These are phyloP conservation scores for Cuculus canorus DNA, from an alignment of 2,797 vertebrate species.

Conservation along the genomic window DNA sequence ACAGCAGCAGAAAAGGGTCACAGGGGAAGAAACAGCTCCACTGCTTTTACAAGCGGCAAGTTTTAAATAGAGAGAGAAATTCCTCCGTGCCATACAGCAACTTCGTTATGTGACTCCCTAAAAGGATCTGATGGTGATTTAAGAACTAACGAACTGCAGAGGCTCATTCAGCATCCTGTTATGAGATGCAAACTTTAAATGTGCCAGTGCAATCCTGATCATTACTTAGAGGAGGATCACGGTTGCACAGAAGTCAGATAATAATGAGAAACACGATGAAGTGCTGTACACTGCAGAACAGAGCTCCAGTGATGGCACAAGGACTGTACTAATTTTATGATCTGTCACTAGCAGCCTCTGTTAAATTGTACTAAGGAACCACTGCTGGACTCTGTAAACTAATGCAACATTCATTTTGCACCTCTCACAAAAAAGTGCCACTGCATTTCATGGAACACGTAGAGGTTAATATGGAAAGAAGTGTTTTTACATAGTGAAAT, in stretches of 20 bases:
- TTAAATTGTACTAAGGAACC: slow-evolving; percentile 2
- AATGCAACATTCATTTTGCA: neutral
- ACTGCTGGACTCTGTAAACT: neutral
- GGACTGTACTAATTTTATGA: slow-evolving; percentile 14
- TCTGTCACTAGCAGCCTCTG: neutral
- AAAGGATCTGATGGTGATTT: neutral
- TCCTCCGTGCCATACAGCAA: neutral
- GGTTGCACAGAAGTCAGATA: neutral
- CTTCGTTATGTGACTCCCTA: neutral
- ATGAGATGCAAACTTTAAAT: neutral
- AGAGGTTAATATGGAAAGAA: neutral
- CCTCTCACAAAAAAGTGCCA: neutral
- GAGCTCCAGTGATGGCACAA: slow-evolving; percentile 6
- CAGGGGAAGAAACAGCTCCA: neutral
- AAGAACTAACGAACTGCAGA: neutral
- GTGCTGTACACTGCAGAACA: neutral
- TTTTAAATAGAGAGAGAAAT: neutral
- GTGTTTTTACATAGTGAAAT: slow-evolving; percentile 14
- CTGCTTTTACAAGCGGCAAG: neutral
- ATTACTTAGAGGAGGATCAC: neutral
- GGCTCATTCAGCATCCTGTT: neutral
- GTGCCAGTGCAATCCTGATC: neutral
- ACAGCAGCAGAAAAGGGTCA: neutral
- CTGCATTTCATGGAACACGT: neutral
- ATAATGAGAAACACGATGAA: slow-evolving; percentile 8